phyloP scores from a whole-genome alignment of 2,797 vertebrate genomes.

The Hyperoplus lanceolatus region DNA sequence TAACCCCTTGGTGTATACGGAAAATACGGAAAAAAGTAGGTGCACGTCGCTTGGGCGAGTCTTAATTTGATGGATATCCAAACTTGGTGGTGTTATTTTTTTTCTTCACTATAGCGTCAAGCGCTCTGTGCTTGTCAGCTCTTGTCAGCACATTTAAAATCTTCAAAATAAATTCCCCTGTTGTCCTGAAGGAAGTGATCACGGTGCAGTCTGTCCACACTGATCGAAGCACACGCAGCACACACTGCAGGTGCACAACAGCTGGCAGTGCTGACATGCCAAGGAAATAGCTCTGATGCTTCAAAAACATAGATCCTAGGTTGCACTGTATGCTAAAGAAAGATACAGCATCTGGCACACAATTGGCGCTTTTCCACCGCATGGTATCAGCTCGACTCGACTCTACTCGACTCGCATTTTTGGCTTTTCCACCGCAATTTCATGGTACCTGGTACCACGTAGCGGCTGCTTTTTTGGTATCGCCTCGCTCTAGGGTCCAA shows the following conservation, averaged over 20 bases:
- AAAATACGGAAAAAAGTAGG: slow-evolving; percentile 1
- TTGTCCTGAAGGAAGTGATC: slow-evolving; percentile 41
- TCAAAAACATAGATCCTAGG: slow-evolving; percentile 29
- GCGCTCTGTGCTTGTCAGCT: slow-evolving; percentile 22
- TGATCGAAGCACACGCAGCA: slow-evolving; percentile 25
- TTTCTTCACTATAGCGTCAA: slow-evolving; percentile 4
- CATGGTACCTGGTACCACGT: too few relatives aligned
- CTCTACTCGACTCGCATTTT: too few relatives aligned
- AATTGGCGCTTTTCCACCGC: too few relatives aligned
- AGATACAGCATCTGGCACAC: slow-evolving; percentile 3
- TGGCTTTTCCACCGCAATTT: too few relatives aligned
- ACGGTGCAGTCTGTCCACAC: slow-evolving; percentile 1
- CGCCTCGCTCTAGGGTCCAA: too few relatives aligned
- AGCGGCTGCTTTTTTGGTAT: too few relatives aligned
- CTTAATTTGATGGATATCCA: slow-evolving; percentile 24
- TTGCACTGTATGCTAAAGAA: slow-evolving; percentile 8
- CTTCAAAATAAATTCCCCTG: slow-evolving; percentile 14
- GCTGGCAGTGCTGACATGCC: slow-evolving; percentile 50
- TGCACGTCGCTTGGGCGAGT: background rate
- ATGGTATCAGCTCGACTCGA: too few relatives aligned
- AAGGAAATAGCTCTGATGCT: slow-evolving; percentile 41
- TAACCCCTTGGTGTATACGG: background rate
- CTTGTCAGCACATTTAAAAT: slow-evolving; percentile 45
- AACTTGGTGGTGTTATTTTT: background rate
- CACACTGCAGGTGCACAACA: slow-evolving; percentile 41